Evolutionary conservation across 2,113 vertebrate genomes (phyloP).

Genomic region (Strigops habroptila): DNA sequence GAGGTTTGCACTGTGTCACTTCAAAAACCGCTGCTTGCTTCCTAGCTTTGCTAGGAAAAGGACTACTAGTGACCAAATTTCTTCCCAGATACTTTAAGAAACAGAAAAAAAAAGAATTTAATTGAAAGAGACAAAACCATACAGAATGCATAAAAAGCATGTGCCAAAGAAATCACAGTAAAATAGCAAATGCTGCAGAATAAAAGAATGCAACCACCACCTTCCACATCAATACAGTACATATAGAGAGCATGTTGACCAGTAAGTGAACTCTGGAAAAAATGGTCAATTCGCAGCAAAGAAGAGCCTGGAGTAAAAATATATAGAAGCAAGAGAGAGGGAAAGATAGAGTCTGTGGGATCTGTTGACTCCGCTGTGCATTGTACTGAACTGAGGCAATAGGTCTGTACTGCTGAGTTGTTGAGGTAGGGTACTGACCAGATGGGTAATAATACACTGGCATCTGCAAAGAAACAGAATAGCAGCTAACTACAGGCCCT

Average conservation of each 20-base stretch:
- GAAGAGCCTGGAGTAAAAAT: not conserved
- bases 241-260: not conserved
- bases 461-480: constrained; percentile 74
- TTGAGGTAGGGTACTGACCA: constrained; percentile 92
- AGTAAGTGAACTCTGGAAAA: not conserved
- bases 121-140: not conserved
- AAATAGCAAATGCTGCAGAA: not conserved
- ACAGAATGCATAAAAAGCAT: not conserved
- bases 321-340: not conserved
- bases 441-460: constrained; percentile 86
- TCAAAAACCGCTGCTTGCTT: not conserved
- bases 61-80: not conserved
- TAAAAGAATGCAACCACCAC: not conserved
- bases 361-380: constrained; percentile 74
- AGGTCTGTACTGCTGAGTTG: constrained; percentile 84
- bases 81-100: not conserved
- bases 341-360: constrained; percentile 54
- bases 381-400: constrained; percentile 82
- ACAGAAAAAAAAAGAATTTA: not conserved
- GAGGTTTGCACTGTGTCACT: not conserved
- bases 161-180: not conserved
- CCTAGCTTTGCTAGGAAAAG: not conserved
- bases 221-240: not conserved
- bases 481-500: not conserved
- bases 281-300: not conserved